These are phyloP conservation scores for Bubo blakistoni DNA, from an alignment of 2,113 vertebrate species.

Conservation along the genomic window DNA sequence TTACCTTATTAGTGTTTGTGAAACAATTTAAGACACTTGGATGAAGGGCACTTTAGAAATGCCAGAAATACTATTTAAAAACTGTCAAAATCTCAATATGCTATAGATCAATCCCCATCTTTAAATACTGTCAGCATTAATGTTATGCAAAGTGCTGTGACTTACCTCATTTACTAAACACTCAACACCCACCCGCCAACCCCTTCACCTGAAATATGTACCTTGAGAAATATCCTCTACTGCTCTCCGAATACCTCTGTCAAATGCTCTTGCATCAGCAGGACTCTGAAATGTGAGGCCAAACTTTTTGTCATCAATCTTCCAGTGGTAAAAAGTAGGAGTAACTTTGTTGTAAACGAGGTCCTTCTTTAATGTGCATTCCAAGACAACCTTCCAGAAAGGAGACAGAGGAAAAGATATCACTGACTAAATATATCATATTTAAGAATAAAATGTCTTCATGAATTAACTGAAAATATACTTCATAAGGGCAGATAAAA, in stretches of 20 bases:
- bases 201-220: slow-evolving; percentile 41
- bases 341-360: slow-evolving; percentile 98
- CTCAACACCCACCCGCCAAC: neutral
- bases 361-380: slow-evolving; percentile 94
- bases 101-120: neutral
- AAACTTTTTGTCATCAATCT: slow-evolving; percentile 97
- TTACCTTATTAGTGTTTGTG: neutral
- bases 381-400: slow-evolving; percentile 90
- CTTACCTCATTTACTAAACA: neutral
- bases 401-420: neutral
- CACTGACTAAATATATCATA: neutral
- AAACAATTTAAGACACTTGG: neutral
- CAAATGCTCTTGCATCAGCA: slow-evolving; percentile 96
- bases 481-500: neutral
- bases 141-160: neutral
- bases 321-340: slow-evolving; percentile 99
- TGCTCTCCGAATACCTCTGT: slow-evolving; percentile 93
- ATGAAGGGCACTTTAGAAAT: neutral
- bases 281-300: slow-evolving; percentile 99
- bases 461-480: neutral
- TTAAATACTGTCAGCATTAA: neutral
- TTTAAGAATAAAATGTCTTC: neutral
- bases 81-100: neutral
- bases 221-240: slow-evolving; percentile 96
- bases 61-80: neutral